Base-by-base conservation (phyloP, 2,797 vertebrate genomes). In the Argya squamiceps region DNA sequence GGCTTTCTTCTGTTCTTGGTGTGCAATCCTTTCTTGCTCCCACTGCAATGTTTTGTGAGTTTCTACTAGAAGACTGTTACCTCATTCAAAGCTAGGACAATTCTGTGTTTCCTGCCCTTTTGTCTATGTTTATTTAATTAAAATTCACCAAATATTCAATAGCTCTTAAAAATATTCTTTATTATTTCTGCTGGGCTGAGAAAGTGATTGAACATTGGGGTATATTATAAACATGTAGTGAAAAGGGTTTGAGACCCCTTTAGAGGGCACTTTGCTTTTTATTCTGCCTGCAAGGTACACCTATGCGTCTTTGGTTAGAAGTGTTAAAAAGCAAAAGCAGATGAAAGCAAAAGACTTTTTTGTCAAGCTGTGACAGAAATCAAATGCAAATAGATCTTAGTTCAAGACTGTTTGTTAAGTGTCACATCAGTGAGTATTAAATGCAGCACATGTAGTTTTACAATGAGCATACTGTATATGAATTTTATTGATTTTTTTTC, bases 391-490 rank as follows among this genome's bases (percentile, higher is more conserved):
- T 97, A 95, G 84, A 96, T 90, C 92, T 97, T 95, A 96, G 93
- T 97, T 97, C 97, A 97, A 98, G 95, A 96, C 92, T 97, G 93
- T 98, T 98, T 98, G 97, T 97, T 97, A 96, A 98, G 94, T 93
- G 97, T 97, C 97, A 97, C 89, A 59, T 96, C 85, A 64, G 76
- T 86, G 96, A 98, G 97, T 96, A 95, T 96, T 98, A 97, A 98
- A 96, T 96, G 94, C 60, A 97, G 91, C 89, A 94, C 86, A 91
- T 96, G 97, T 97, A 79, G n/a, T 96, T 98, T 97, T 97, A 97
- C 96, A 97, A 93, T 97, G 92, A 97, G 96, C 95, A 91, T 81
- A 92, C 94, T 74, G 94, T 94, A 91, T 97, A 95, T 93, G 95
- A 97, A 96, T 97, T 96, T 97, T 96, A 95, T 95, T 97, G 95